phyloP scores from a whole-genome alignment of 2,113 vertebrate genomes.

The Osmerus eperlanus region DNA sequence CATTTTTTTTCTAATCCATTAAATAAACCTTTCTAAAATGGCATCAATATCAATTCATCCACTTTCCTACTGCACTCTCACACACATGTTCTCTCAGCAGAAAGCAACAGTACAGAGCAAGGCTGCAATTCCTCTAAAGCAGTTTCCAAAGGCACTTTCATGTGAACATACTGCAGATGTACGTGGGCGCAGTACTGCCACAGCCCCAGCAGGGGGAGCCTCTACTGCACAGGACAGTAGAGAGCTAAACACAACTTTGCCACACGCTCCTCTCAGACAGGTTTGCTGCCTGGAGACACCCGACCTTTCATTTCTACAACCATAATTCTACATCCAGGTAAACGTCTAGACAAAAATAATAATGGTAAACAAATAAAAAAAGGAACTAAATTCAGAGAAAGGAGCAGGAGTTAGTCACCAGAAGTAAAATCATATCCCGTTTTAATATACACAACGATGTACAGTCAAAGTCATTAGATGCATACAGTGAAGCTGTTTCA shows the following conservation, averaged over 20 bases:
- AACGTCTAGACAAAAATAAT: not conserved
- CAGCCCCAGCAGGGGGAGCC: slow-evolving; percentile 59
- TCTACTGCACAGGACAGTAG: no score
- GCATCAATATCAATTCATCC: slow-evolving; percentile 57
- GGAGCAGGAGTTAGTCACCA: slow-evolving; percentile 54
- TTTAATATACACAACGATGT: slow-evolving; percentile 46
- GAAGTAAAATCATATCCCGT: slow-evolving; percentile 33
- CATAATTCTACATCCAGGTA: slow-evolving; percentile 9
- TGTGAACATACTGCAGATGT: slow-evolving; percentile 92
- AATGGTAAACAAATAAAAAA: slow-evolving; percentile 13
- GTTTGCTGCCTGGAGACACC: not conserved
- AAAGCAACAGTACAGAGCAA: slow-evolving; percentile 78
- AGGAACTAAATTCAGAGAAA: slow-evolving; percentile 37
- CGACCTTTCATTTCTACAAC: slow-evolving; percentile 27
- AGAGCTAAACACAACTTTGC: no score
- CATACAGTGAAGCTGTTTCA: slow-evolving; percentile 52
- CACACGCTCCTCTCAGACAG: no score
- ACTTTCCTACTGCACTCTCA: slow-evolving; percentile 38
- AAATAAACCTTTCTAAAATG: slow-evolving; percentile 70
- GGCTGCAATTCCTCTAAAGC: slow-evolving; percentile 85
- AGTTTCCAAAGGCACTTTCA: slow-evolving; percentile 98
- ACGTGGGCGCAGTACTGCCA: slow-evolving; percentile 78
- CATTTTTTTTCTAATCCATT: slow-evolving; percentile 37
- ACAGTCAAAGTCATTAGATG: slow-evolving; percentile 29
- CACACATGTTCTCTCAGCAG: slow-evolving; percentile 60